A percentile compares a stretch with the other conserved stretches of the same genome.
These are phyloP conservation scores for Scylla paramamosain DNA, from an alignment of 1,140 invertebrate species.

Conservation along the genomic window DNA sequence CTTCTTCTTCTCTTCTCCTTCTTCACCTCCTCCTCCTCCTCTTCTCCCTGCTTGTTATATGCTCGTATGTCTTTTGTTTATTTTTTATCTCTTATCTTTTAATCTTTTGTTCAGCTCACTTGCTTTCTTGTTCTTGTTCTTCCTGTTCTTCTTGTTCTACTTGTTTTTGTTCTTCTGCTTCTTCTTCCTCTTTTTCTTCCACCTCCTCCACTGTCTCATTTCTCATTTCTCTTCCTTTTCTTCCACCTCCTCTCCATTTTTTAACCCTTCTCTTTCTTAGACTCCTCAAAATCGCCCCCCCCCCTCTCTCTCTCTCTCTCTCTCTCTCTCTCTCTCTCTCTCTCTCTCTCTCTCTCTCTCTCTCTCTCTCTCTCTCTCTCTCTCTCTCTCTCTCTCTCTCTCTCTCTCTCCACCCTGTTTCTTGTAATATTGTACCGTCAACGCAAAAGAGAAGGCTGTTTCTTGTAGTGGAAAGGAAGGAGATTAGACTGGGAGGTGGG, in stretches of 20 bases:
- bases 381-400: too few species aligned
- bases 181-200: background rate
- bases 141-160: background rate
- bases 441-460: too few species aligned
- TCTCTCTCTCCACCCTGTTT: too few species aligned
- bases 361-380: too few species aligned
- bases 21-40: background rate
- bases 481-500: too few species aligned
- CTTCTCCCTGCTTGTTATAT: background rate
- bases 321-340: background rate
- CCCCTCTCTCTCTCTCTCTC: background rate
- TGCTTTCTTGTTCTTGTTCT: background rate
- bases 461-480: too few species aligned
- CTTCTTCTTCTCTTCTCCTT: background rate
- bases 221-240: background rate
- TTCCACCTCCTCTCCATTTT: background rate
- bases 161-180: background rate
- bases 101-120: background rate
- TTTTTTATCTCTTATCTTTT: background rate
- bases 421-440: too few species aligned
- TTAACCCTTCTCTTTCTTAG: background rate
- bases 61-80: background rate
- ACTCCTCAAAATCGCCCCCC: background rate
- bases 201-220: background rate
- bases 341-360: too few species aligned